Base-by-base conservation (phyloP, 2,113 vertebrate genomes). In the Cariama cristata region DNA sequence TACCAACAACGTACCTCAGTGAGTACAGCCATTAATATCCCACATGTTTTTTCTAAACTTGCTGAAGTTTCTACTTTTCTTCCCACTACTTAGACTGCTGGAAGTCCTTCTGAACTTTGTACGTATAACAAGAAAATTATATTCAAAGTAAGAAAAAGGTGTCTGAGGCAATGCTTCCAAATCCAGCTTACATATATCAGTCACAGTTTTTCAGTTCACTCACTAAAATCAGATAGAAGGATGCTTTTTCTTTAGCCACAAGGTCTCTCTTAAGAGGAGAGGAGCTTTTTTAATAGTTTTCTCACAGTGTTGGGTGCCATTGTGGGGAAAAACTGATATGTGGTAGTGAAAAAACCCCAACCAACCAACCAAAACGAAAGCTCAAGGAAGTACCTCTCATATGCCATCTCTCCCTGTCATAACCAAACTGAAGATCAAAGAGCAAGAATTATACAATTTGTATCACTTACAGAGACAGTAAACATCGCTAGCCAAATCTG, bases 401-500 rank as follows among this genome's bases (percentile, higher is more conserved):
- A 15, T n/a, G 21, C 11, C 58, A 30, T 11, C 40, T 85, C 44
- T 88, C 56, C 49, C 49, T 71, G 7, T 58, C 55, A 32, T 55
- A 94, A 93, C 33, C 62, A 94, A 94, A 64, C 26, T 58, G 42
- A 35, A 90, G 95, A 88, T 73, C 15, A 71, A 79, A 96, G 53
- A 63, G 56, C 12, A 93, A 79, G 60, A 76, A 45, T 50, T 33
- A n/a, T 4, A 66, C 0, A 1, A 45, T 4, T 69, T 45, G 19
- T 90, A 71, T 49, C 3, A 1, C 44, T 68, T 52, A 59, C 32
- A 75, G 56, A 56, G 24, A 77, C 56, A 71, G 88, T 40, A 85
- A 93, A 55, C 47, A 88, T 21, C 0, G 0, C 15, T 93, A 19
- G n/a, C 74, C n/a, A 87, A 63, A 86, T 79, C 47, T 76, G 74